A percentile compares a stretch with the other conserved stretches of the same genome.
Evolutionary conservation across 2,113 vertebrate species (phyloP).

Genomic region (Gymnarchus niloticus): DNA sequence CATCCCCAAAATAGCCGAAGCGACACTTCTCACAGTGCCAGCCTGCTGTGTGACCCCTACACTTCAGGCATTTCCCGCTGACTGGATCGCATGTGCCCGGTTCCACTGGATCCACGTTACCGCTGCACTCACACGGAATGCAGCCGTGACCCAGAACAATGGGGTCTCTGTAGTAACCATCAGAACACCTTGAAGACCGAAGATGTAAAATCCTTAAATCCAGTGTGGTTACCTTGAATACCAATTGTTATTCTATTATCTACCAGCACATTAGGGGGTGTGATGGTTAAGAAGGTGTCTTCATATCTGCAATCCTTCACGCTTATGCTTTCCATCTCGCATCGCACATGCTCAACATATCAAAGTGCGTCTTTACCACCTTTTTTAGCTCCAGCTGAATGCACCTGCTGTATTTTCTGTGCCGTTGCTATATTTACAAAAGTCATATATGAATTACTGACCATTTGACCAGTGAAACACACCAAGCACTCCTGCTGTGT

Average conservation of each 20-base stretch:
- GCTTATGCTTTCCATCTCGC: not conserved
- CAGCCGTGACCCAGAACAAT: constrained; percentile 67
- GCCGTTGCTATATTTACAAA: not conserved
- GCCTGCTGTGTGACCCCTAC: constrained; percentile 70
- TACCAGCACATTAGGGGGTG: too few species aligned
- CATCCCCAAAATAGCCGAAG: constrained; percentile 79
- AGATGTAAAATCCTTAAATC: not conserved
- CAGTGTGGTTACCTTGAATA: not conserved
- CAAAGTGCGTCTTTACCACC: not conserved
- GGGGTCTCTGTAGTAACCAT: constrained; percentile 84
- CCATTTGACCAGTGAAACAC: not conserved
- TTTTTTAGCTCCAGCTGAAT: not conserved
- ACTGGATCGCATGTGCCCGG: constrained; percentile 67
- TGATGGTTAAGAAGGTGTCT: too few species aligned
- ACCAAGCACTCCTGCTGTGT: not conserved
- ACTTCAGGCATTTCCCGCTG: constrained; percentile 83
- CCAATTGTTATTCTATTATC: not conserved
- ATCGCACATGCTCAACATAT: not conserved
- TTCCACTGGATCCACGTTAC: constrained; percentile 69
- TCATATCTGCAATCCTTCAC: not conserved
- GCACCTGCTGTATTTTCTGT: not conserved
- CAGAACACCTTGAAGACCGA: constrained; percentile 71
- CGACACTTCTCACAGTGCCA: constrained; percentile 76
- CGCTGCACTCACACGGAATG: constrained; percentile 72
- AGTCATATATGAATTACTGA: not conserved